Evolutionary conservation across 2,797 vertebrate genomes (phyloP).

Genomic region (Agapornis canus): DNA sequence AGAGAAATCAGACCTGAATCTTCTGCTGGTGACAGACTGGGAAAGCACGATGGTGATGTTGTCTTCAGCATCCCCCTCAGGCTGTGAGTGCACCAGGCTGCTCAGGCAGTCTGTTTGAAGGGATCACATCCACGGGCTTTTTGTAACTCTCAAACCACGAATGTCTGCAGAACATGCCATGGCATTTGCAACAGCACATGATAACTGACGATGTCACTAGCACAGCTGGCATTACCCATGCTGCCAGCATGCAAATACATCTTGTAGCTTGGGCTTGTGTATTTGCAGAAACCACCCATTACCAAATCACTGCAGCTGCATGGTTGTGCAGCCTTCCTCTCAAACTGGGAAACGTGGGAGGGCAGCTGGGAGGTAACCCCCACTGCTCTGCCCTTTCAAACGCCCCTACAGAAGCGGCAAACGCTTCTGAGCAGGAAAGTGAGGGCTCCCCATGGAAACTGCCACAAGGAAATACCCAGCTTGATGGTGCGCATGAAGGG

Average conservation of each 20-base stretch:
- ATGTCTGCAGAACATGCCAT: background rate
- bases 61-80: background rate
- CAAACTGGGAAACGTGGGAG: background rate
- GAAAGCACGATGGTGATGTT: background rate
- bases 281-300: background rate
- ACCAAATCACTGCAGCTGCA: background rate
- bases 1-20: background rate
- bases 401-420: background rate
- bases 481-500: background rate
- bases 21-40: background rate
- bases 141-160: background rate
- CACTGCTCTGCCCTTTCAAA: background rate
- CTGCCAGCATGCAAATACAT: background rate
- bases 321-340: background rate
- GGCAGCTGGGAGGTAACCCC: background rate
- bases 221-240: background rate
- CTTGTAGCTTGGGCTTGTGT: background rate
- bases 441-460: background rate
- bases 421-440: background rate
- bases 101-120: background rate
- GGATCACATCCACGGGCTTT: background rate
- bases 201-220: background rate
- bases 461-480: background rate
- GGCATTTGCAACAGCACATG: background rate
- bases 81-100: background rate